These are phyloP conservation scores for Zootoca vivipara DNA, from an alignment of 2,113 vertebrate genomes.

Conservation along the genomic window DNA sequence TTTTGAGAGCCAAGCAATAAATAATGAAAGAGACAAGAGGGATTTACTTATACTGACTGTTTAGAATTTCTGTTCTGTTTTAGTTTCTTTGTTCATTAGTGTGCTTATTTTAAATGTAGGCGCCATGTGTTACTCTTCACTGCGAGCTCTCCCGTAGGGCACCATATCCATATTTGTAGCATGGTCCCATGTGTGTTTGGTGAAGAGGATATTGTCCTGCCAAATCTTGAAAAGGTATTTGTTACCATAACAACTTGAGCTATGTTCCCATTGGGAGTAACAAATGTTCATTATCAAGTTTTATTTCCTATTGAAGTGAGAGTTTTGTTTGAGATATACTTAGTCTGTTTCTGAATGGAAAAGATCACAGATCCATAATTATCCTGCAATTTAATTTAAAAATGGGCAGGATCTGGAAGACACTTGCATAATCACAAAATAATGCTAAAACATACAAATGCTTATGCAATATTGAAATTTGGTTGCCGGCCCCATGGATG, in stretches of 20 bases:
- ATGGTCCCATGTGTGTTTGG: conserved; percentile 84
- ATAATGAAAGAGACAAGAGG: neutral
- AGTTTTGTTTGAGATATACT: neutral
- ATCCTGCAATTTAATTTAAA: neutral
- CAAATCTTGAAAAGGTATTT: conserved; percentile 83
- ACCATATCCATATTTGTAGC: conserved; percentile 85
- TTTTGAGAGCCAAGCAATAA: conserved; percentile 5
- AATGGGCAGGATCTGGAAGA: neutral
- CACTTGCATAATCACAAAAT: neutral
- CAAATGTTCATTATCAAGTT: neutral
- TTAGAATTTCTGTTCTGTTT: conserved; percentile 8
- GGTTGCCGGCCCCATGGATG: neutral
- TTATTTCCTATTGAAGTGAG: neutral
- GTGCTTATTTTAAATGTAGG: conserved; percentile 65
- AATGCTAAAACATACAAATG: neutral
- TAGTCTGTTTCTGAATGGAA: too few species aligned
- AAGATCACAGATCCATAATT: neutral
- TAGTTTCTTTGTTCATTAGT: neutral
- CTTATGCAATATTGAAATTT: neutral
- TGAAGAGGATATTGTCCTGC: conserved; percentile 86
- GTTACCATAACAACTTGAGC: conserved; percentile 32
- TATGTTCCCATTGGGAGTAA: neutral
- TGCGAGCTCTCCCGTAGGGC: conserved; percentile 72
- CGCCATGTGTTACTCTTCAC: conserved; percentile 83
- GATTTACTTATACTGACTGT: neutral